Evolutionary conservation across 2,113 vertebrate species (phyloP).

Genomic region (Barbus barbus): DNA sequence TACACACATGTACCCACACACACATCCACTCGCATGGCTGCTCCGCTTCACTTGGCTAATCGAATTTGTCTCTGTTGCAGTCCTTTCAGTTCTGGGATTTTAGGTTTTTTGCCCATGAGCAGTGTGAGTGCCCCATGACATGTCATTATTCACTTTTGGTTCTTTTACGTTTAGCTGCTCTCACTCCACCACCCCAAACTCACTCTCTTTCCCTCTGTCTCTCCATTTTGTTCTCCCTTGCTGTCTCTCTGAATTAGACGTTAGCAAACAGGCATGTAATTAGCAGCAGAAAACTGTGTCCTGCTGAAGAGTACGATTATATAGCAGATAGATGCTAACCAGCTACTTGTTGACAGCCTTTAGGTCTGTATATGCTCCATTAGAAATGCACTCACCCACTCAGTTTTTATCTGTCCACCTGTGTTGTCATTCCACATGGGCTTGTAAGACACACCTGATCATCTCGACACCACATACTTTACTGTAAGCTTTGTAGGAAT

Average conservation of each 20-base stretch:
- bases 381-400: neutral
- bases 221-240: neutral
- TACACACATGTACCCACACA: constrained; percentile 58
- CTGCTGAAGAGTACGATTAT: neutral
- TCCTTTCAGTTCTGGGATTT: constrained; percentile 49
- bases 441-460: neutral
- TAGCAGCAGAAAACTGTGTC: constrained; percentile 3
- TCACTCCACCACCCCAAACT: neutral
- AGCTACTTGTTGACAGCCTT: constrained; percentile 3
- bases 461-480: neutral
- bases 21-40: constrained; percentile 53
- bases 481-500: neutral
- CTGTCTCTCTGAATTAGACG: constrained; percentile 32
- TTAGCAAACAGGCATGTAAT: constrained; percentile 29
- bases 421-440: neutral
- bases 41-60: constrained; percentile 53
- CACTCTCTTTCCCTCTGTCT: neutral
- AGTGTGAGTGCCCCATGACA: constrained; percentile 5
- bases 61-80: constrained; percentile 50
- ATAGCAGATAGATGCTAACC: constrained; percentile 2
- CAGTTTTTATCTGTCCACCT: neutral
- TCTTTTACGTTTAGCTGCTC: constrained; percentile 16
- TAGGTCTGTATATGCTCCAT: neutral
- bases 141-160: constrained; percentile 39
- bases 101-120: constrained; percentile 7